Evolutionary conservation across 23 tunicate genomes (phyloP), one percentile per base, ranked within the genome.

Genomic region (Halocynthia roretzi): DNA sequence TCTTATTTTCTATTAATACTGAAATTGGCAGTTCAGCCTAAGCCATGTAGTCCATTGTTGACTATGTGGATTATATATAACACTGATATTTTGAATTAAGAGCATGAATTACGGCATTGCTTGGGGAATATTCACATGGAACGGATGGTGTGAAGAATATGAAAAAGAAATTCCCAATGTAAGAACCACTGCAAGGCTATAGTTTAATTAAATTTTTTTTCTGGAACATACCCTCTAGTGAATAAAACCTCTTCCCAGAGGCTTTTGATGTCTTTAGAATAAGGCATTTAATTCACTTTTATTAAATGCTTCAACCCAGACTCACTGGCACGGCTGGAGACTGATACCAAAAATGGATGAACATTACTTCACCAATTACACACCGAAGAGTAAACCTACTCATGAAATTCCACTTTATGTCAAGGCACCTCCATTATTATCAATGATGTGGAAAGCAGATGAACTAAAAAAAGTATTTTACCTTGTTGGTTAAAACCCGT

Each of bases 71-170:
- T 31, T 31, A 31, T 31, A 31, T 31, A 31, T 31, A 31, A 31
- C 44, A 31, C 44, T 0, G 44, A 31, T 31, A 31, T 31, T 31
- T 31, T 31, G 44, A 31, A 31, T 31, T 31, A 31, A 74, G 78
- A 64, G 56, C 19, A 22, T 74, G 31, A 74, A 74, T 56, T 74
- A 52, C 21, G 78, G 78, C 14, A 54, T 74, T 15, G 78, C 78
- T 14, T 74, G 78, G 78, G 78, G 78, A 31, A 54, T 74, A 74
- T 54, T 50, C 5, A 74, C 78, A 54, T 74, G 78, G 78, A 74
- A 74, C 18, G 78, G 78, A 12, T 74, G 78, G 78, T 74, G 78
- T 74, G 78, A 74, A 74, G 78, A 74, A 74, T 74, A 74, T 56
- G 78, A 74, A 48, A 74, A 74, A 54, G 23, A 54, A 54, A 54